These are phyloP conservation scores for Silurus glanis DNA, from an alignment of 2,113 vertebrate genomes.

Conservation along the genomic window DNA sequence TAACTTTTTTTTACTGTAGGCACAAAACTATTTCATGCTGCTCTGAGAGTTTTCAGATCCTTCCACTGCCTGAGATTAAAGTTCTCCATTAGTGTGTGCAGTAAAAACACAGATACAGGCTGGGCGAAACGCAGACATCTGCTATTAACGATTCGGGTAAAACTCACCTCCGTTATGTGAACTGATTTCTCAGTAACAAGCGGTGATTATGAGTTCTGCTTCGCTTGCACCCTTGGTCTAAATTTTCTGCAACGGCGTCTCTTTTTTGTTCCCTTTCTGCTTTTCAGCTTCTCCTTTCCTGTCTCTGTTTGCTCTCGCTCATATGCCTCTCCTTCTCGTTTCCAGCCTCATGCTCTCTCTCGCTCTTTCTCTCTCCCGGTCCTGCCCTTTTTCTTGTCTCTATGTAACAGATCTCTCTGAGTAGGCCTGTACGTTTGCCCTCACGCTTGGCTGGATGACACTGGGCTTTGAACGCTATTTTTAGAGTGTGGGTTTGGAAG, in stretches of 20 bases:
- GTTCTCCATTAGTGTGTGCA: background rate
- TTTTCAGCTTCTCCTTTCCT: conserved; percentile 24
- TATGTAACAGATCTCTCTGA: conserved; percentile 49
- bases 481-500: conserved; percentile 51
- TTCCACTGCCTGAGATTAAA: background rate
- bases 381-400: conserved; percentile 4
- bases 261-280: conserved; percentile 37
- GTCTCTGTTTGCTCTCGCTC: background rate
- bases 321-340: background rate
- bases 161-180: conserved; percentile 9
- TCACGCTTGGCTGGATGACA: conserved; percentile 50
- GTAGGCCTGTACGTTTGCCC: conserved; percentile 49
- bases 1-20: background rate
- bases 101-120: background rate
- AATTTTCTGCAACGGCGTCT: conserved; percentile 38
- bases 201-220: conserved; percentile 42
- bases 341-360: background rate
- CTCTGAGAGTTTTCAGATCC: background rate
- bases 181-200: conserved; percentile 25
- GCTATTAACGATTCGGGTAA: background rate
- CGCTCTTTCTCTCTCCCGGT: background rate
- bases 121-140: background rate
- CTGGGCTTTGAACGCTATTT: conserved; percentile 56
- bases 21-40: background rate
- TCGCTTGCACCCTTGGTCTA: conserved; percentile 34